Evolutionary conservation across 1,140 invertebrate genomes (phyloP), one percentile per base, ranked within the genome.

Genomic region (Brachionus rotundiformis): DNA sequence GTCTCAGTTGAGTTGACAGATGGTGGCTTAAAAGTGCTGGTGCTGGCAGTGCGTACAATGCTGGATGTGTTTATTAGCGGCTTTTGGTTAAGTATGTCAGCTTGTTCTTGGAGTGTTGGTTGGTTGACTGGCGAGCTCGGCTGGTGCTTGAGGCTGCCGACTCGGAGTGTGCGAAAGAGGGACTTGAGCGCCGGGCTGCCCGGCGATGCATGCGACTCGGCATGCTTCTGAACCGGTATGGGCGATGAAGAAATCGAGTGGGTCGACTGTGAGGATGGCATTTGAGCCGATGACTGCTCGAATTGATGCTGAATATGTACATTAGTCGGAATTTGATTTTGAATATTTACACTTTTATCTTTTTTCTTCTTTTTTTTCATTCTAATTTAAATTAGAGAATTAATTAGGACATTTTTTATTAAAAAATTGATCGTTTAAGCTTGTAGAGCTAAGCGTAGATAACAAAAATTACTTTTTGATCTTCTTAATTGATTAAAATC

Each of bases 181-280:
- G 76, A 79, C 19, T 79, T 79, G 25, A 79, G 54, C 3, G 76
- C 76, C 16, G 76, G 76, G 29, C 61, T 63, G 29, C 61, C 61
- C n/a, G 61, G 61, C 19, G 63, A 68, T 5, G 63, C 29, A 7
- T 31, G 63, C 11, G 6, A 33, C 29, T 63, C 61, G 29, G n/a
- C 23, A 10, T 63, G 31, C 16, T 36, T 54, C 7, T 54, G 47
- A 19, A 16, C 23, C 47, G 47, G 47, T 19, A 54, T 54, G 47
- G 47, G 27, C n/a, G 63, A 36, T 39, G 63, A 68, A n/a, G 63
- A 23, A 36, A 68, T 68, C 16, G 63, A 68, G n/a, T 68, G 63
- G 6, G 11, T 68, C 31, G 63, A 68, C 16, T 68, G 63, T 1
- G 63, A 59, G 13, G 76, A 59, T 11, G 76, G n/a, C 2, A 39